Evolutionary conservation across 2,888 invertebrate genomes (phyloP), one percentile per base, ranked within the genome.

Genomic region (Podotricha telesiphe): DNA sequence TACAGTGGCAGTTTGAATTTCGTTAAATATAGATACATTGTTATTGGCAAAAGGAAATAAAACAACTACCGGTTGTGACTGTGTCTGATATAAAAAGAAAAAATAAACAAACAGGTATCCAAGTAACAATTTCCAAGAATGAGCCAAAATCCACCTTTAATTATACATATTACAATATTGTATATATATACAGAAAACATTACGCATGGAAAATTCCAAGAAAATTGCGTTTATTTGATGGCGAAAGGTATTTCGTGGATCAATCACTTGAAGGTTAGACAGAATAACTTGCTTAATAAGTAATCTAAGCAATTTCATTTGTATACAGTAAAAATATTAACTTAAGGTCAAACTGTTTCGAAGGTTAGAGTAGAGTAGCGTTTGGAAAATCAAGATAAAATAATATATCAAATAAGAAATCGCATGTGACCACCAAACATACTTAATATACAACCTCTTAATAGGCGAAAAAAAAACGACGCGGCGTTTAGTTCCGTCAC

Each of bases 161-260:
- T 15, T 2, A 5, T 58, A 42, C 7, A 42, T 42, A 42, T 22
- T n/a, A n/a, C n/a, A 37, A 8, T 10, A 37, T 37, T 40, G 40
- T 58, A 40, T 40, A 56, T 20, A 56, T 42, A 42, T 42, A 42
- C 10, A 58, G 20, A 10, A 15, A 22, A 42, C 40, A 45, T n/a
- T 42, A 58, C 15, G 15, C 19, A 0, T 45, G 59, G 22, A 22
- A 45, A 22, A 45, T 59, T n/a, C 42, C 45, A 5, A 22, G 22
- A 45, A 58, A 45, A 59, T 45, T 5, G 42, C 11, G n/a, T 58
- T 58, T 45, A 45, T 45, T 59, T 45, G 45, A 10, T 22, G 15
- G 59, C 59, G 59, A 20, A 59, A 45, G 59, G 45, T 59, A 42
- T 45, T 55, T 37, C 10, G 55, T 55, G 37, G 42, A 59, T 59